Percentiles rank a stretch among this genome's conserved stretches.
phyloP scores from a whole-genome alignment of 2,113 vertebrate genomes.

The Rhynchomys soricoides region DNA sequence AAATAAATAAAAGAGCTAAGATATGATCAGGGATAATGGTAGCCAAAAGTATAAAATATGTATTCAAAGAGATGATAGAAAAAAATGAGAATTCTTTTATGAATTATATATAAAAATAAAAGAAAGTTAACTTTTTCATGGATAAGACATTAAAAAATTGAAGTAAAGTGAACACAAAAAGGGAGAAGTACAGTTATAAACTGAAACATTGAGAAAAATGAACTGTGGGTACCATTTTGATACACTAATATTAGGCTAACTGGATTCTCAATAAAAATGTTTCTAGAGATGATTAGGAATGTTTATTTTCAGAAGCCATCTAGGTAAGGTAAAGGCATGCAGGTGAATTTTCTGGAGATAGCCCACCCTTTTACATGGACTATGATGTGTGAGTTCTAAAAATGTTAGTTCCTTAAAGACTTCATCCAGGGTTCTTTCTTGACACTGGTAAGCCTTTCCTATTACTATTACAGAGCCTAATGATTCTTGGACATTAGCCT shows the following conservation, averaged over 20 bases:
- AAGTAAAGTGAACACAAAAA: neutral
- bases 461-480: no score
- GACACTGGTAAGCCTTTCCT: no score
- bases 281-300: neutral
- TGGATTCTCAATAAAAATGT: neutral
- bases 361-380: no score
- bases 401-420: no score
- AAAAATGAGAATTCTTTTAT: neutral
- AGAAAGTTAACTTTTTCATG: neutral
- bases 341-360: no score
- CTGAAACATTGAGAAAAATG: neutral
- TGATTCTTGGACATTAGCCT: no score
- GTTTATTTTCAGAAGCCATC: neutral
- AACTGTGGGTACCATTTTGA: no score
- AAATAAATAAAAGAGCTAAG: no score
- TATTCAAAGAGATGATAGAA: neutral
- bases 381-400: no score
- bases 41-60: neutral
- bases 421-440: no score
- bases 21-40: neutral
- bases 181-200: neutral
- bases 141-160: neutral
- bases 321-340: no score
- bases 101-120: neutral
- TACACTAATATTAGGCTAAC: neutral